Percentiles rank a stretch among this genome's conserved stretches.
These are phyloP conservation scores for Propithecus coquereli DNA, from an alignment of 2,113 vertebrate species.

Conservation along the genomic window DNA sequence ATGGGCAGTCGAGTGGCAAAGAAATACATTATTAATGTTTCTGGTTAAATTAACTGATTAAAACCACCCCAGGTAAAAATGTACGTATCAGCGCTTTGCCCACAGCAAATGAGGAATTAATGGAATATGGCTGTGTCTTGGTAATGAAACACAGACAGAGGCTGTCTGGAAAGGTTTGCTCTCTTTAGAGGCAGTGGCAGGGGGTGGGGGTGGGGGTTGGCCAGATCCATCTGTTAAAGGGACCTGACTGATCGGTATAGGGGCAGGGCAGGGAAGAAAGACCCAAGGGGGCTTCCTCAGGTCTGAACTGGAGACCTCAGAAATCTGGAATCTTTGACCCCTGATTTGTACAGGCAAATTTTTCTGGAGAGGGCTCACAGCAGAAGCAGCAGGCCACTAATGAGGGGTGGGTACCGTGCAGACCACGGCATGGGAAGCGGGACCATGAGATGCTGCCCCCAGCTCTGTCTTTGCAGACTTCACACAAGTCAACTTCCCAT, in stretches of 20 bases:
- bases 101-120: conserved; percentile 80
- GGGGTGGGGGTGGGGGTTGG: background rate
- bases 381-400: background rate
- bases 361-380: background rate
- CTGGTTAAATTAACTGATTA: conserved; percentile 88
- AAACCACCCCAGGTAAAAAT: conserved; percentile 81
- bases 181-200: background rate
- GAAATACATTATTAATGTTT: conserved; percentile 86
- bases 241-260: background rate
- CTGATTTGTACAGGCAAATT: background rate
- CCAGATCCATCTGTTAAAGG: conserved; percentile 55
- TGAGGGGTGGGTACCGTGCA: accelerated
- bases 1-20: conserved; percentile 85
- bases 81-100: conserved; percentile 80
- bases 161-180: conserved; percentile 53
- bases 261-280: background rate
- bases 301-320: background rate
- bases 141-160: conserved; percentile 66
- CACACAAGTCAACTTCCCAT: background rate
- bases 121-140: conserved; percentile 75
- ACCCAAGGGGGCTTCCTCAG: background rate
- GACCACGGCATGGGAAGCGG: accelerated
- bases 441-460: background rate
- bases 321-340: background rate
- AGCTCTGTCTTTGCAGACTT: background rate